A percentile compares a stretch with the other conserved stretches of the same genome.
phyloP scores from a whole-genome alignment of 2,888 invertebrate genomes.

The Gari tellinella region DNA sequence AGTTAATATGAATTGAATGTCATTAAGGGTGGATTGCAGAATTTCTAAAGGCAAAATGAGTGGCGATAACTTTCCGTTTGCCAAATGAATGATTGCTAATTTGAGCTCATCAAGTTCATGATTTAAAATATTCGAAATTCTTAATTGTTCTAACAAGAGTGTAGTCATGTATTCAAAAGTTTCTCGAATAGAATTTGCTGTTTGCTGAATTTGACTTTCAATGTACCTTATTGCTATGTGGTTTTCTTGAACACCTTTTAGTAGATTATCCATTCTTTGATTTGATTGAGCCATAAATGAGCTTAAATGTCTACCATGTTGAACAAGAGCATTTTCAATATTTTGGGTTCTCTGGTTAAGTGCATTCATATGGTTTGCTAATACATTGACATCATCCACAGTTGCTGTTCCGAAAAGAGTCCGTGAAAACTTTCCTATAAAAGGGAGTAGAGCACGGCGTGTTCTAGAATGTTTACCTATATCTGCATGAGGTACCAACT shows the following conservation, averaged over 20 bases:
- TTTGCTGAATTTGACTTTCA: background rate
- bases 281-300: background rate
- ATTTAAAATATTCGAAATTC: slow-evolving; percentile 12
- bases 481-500: slow-evolving; percentile 18
- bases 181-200: background rate
- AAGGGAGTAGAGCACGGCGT: slow-evolving; percentile 34
- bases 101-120: slow-evolving; percentile 23
- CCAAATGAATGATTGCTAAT: slow-evolving; percentile 12
- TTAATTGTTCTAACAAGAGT: background rate
- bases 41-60: slow-evolving; percentile 11
- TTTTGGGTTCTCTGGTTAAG: slow-evolving; percentile 12
- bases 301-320: slow-evolving; percentile 17
- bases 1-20: slow-evolving; percentile 13
- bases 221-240: slow-evolving; percentile 1
- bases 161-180: slow-evolving; percentile 15
- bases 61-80: slow-evolving; percentile 30
- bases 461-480: background rate
- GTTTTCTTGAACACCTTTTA: slow-evolving; percentile 13
- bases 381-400: slow-evolving; percentile 37
- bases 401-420: slow-evolving; percentile 53
- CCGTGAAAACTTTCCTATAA: slow-evolving; percentile 43
- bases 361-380: slow-evolving; percentile 32
- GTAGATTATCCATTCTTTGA: slow-evolving; percentile 11
- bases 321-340: slow-evolving; percentile 18
- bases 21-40: slow-evolving; percentile 5